Conservation (phyloP, 2,113 vertebrate genomes). For the Calidris pugnax region DNA sequence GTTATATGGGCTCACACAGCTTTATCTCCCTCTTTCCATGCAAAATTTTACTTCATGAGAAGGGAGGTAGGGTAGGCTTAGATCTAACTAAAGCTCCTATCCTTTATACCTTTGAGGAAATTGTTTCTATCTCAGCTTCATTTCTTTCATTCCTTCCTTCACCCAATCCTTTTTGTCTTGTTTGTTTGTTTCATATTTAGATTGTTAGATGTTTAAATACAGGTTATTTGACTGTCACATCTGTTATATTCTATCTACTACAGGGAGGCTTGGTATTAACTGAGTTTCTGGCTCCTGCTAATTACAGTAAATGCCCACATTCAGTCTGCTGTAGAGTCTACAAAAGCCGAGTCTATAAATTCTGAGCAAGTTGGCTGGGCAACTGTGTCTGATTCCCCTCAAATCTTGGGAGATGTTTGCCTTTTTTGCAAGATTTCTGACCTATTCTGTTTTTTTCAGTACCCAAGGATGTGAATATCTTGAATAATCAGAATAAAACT, state of each 20-base stretch:
- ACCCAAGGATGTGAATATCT: neutral
- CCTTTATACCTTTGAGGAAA: neutral
- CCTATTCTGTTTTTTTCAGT: neutral
- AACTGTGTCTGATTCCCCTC: neutral
- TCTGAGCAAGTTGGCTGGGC: neutral
- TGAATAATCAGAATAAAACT: neutral
- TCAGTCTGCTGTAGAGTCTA: neutral
- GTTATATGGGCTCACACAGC: neutral
- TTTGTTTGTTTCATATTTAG: neutral
- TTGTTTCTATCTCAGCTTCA: neutral
- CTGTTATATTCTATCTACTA: neutral
- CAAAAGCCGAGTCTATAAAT: neutral
- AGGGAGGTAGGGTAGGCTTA: neutral
- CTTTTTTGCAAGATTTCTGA: neutral
- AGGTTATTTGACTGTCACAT: neutral
- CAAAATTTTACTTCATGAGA: neutral
- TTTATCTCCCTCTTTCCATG: neutral
- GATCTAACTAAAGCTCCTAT: neutral
- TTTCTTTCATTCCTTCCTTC: neutral
- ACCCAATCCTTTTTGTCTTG: neutral
- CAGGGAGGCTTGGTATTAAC: neutral
- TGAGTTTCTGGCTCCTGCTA: neutral
- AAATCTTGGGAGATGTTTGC: neutral
- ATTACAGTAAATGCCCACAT: neutral
- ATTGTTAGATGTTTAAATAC: neutral